Conservation (phyloP, 2,888 invertebrate species). For the Drosophila dives region DNA sequence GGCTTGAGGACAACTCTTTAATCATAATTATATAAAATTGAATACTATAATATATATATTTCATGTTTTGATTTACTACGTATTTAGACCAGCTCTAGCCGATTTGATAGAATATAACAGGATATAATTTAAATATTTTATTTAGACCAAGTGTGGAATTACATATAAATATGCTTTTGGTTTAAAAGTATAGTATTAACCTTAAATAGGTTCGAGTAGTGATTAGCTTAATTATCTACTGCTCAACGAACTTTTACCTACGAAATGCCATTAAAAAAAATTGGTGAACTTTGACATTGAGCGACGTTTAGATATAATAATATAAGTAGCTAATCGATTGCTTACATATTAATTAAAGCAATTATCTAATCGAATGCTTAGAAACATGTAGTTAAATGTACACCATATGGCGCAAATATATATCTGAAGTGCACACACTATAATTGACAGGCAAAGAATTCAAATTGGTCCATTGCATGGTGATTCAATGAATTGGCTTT, state of each 20-base stretch:
- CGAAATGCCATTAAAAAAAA: neutral
- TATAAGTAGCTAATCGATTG: neutral
- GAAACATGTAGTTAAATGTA: neutral
- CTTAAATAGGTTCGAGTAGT: neutral
- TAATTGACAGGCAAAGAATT: constrained; percentile 46
- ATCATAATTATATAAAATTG: neutral
- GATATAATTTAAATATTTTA: neutral
- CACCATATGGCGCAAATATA: neutral
- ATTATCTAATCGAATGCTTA: neutral
- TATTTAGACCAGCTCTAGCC: neutral
- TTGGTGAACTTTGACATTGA: neutral
- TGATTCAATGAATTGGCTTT: constrained; percentile 1
- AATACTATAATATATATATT: neutral
- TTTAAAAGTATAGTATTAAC: neutral
- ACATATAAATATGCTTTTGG: neutral
- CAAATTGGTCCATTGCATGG: constrained; percentile 35
- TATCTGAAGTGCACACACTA: neutral
- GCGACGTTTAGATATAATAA: neutral
- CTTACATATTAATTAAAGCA: neutral
- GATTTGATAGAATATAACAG: neutral
- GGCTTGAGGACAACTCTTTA: neutral
- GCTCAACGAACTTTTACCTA: neutral
- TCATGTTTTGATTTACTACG: neutral
- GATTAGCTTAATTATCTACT: neutral
- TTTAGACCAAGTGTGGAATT: neutral